Evolutionary conservation across 23 tunicate genomes (phyloP).

Genomic region (Halocynthia roretzi): DNA sequence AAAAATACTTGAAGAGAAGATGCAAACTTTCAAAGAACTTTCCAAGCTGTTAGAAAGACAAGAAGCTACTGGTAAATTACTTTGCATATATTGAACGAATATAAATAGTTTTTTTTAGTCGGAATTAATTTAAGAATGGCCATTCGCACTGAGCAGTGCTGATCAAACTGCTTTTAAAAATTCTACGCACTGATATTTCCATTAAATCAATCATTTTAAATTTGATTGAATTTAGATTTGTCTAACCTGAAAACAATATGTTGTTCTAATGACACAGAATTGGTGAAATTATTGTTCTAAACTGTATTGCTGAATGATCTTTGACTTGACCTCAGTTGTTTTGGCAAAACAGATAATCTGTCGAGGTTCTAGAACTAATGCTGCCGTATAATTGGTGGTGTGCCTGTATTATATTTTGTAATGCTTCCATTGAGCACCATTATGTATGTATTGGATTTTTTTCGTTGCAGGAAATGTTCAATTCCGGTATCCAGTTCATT

Average conservation of each 20-base stretch:
- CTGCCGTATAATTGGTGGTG: no score
- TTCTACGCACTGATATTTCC: background rate
- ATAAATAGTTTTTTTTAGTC: background rate
- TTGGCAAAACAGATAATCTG: no score
- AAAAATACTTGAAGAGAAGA: conserved; percentile 54
- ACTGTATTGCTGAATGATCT: no score
- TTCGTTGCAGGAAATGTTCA: conserved; percentile 37
- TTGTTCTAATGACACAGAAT: background rate
- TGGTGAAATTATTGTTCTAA: no score
- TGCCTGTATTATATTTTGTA: no score
- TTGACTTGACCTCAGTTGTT: no score
- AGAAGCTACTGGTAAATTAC: conserved; percentile 35
- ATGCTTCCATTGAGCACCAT: background rate
- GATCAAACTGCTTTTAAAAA: background rate
- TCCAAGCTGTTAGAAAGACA: conserved; percentile 43
- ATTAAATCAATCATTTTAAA: background rate
- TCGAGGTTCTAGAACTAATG: no score
- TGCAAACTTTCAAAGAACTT: conserved; percentile 43
- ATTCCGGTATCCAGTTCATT: conserved; percentile 29
- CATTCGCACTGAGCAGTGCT: no score
- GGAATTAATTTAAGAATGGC: no score
- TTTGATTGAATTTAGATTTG: background rate
- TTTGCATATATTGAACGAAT: no score
- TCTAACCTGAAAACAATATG: background rate
- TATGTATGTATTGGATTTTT: background rate